phyloP scores from a whole-genome alignment of 2,113 vertebrate species.

The Dunckerocampus dactyliophorus region DNA sequence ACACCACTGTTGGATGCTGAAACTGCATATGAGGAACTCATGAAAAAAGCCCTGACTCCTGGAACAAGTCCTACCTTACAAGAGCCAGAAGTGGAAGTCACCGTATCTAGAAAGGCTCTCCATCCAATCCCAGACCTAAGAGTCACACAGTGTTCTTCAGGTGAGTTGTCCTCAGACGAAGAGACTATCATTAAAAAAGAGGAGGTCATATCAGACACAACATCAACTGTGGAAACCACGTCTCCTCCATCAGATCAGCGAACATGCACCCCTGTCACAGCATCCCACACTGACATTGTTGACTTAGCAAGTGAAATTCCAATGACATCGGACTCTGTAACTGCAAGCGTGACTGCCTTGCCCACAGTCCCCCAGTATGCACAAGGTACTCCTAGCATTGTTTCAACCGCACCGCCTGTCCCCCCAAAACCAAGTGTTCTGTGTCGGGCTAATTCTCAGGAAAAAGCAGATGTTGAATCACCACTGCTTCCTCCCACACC shows the following conservation, averaged over 20 bases:
- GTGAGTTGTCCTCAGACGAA: conserved; percentile 88
- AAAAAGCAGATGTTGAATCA: conserved; percentile 77
- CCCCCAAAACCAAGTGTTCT: conserved; percentile 79
- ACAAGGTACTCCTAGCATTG: conserved; percentile 66
- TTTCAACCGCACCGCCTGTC: conserved; percentile 74
- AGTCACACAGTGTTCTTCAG: conserved; percentile 95
- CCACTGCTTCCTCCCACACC: conserved; percentile 83
- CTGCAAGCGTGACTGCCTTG: conserved; percentile 64
- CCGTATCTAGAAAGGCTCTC: conserved; percentile 73
- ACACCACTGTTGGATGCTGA: conserved; percentile 88
- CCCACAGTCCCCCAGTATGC: conserved; percentile 77
- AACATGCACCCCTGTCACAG: conserved; percentile 13
- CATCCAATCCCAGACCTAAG: conserved; percentile 93
- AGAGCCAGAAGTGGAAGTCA: conserved; percentile 54
- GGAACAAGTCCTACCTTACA: conserved; percentile 83
- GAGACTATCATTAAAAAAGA: conserved; percentile 75
- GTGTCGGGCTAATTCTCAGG: conserved; percentile 82
- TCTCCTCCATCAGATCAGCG: conserved; percentile 30
- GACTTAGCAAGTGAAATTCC: conserved; percentile 58
- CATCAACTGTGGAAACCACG: conserved; percentile 20
- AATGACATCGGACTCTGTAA: conserved; percentile 45
- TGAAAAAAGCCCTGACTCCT: conserved; percentile 84
- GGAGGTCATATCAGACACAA: conserved; percentile 71
- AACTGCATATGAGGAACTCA: conserved; percentile 88
- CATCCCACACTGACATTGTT: conserved; percentile 50